These are phyloP conservation scores for Ornithoptera alexandrae DNA, from an alignment of 2,888 invertebrate species.

Conservation along the genomic window DNA sequence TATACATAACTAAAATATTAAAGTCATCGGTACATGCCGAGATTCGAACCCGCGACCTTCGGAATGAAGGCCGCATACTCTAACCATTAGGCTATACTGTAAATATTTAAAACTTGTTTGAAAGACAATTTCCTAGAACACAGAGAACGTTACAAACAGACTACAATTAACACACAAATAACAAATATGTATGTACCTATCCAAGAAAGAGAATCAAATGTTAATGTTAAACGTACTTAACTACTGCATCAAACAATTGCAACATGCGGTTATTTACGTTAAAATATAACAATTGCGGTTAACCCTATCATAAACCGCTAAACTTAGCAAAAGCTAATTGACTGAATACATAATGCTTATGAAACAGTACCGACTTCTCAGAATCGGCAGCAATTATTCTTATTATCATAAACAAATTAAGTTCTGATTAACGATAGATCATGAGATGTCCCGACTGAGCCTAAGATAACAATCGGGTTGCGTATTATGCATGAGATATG, in stretches of 20 bases:
- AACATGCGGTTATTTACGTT: neutral
- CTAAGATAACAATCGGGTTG: constrained; percentile 57
- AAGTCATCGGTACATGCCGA: no score
- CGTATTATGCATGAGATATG: constrained; percentile 56
- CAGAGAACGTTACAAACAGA: neutral
- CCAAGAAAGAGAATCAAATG: neutral
- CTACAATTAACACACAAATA: neutral
- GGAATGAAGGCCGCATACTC: no score
- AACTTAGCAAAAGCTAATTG: neutral
- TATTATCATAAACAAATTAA: constrained; percentile 33
- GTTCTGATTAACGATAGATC: constrained; percentile 51
- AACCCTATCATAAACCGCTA: neutral
- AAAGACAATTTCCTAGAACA: no score
- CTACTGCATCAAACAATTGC: neutral
- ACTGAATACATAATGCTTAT: neutral
- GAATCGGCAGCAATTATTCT: neutral
- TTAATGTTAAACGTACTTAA: neutral
- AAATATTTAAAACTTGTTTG: no score
- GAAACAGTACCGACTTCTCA: neutral
- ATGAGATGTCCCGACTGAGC: constrained; percentile 50
- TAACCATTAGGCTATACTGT: no score
- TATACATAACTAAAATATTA: no score
- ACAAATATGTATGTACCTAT: neutral
- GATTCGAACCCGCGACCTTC: no score
- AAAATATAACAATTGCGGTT: neutral